Percentiles rank a stretch among this genome's conserved stretches.
These are phyloP conservation scores for Camponotus fellah DNA, from an alignment of 2,888 invertebrate genomes.

Conservation along the genomic window DNA sequence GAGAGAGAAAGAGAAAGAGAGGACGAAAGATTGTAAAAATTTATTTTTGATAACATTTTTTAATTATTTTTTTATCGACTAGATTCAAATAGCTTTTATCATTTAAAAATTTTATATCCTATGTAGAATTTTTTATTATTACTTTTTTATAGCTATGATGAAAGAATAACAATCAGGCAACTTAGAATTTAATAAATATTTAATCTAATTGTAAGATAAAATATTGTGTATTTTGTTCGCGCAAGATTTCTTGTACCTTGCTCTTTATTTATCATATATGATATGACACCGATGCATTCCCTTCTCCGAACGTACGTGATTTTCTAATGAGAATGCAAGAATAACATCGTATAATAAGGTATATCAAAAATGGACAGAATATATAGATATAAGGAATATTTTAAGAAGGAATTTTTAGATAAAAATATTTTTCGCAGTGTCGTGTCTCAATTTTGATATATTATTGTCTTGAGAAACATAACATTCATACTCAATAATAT, in stretches of 20 bases:
- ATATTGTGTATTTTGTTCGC: neutral
- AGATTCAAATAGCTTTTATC: neutral
- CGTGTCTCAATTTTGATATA: slow-evolving; percentile 25
- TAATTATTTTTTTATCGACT: neutral
- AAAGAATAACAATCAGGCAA: neutral
- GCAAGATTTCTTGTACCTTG: slow-evolving; percentile 22
- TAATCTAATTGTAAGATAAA: neutral
- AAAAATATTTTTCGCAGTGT: slow-evolving; percentile 38
- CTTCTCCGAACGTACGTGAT: slow-evolving; percentile 60
- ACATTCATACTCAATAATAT: neutral
- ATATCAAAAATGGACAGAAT: slow-evolving; percentile 29
- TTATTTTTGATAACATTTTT: neutral
- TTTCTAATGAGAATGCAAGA: slow-evolving; percentile 32
- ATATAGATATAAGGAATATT: neutral
- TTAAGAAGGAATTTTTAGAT: slow-evolving; percentile 20
- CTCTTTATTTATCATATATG: slow-evolving; percentile 42
- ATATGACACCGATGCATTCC: slow-evolving; percentile 24
- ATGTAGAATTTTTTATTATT: neutral
- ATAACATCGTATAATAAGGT: slow-evolving; percentile 8
- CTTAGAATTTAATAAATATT: neutral
- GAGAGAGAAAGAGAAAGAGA: neutral
- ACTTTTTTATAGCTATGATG: neutral
- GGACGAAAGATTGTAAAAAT: neutral
- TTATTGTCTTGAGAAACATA: slow-evolving; percentile 30
- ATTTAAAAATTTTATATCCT: neutral